Percentiles rank a stretch among this genome's conserved stretches.
Conservation (phyloP, 2,797 vertebrate genomes). For the Hozukius guyotensis region DNA sequence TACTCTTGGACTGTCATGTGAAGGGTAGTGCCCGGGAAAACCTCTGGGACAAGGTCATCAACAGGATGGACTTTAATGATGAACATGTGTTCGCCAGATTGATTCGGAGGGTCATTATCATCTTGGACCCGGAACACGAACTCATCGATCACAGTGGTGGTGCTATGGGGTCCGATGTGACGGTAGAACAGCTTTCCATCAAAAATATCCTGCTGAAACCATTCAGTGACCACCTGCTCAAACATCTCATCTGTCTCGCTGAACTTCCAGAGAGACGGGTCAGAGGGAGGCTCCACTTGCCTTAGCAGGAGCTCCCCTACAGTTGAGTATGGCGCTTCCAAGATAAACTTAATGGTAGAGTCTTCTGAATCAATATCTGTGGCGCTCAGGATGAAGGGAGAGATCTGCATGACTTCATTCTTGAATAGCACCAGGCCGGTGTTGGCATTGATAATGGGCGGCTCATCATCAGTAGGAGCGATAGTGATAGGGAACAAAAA, state of each 20-base stretch:
- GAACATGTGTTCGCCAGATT: slow-evolving; percentile 86
- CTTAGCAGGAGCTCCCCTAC: slow-evolving; percentile 87
- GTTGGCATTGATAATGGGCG: slow-evolving; percentile 87
- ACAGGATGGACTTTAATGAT: slow-evolving; percentile 86
- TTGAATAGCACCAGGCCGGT: slow-evolving; percentile 86
- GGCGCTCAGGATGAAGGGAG: slow-evolving; percentile 89
- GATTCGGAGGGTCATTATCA: slow-evolving; percentile 89
- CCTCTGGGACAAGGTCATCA: slow-evolving; percentile 84
- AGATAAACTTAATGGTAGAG: slow-evolving; percentile 85
- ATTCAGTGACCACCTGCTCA: slow-evolving; percentile 89
- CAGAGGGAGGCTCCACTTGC: slow-evolving; percentile 83
- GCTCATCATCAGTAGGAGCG: slow-evolving; percentile 88
- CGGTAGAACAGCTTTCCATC: slow-evolving; percentile 90
- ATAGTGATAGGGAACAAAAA: slow-evolving; percentile 91
- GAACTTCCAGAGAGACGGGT: slow-evolving; percentile 84
- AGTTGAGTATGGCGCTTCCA: slow-evolving; percentile 77
- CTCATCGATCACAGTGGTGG: slow-evolving; percentile 77
- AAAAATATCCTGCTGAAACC: slow-evolving; percentile 90
- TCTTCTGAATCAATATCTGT: slow-evolving; percentile 91
- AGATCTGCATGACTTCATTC: slow-evolving; percentile 88
- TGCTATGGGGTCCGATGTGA: slow-evolving; percentile 84
- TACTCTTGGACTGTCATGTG: slow-evolving; percentile 90
- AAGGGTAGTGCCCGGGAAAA: slow-evolving; percentile 84
- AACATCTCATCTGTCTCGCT: slow-evolving; percentile 86
- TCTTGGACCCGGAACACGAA: slow-evolving; percentile 89